Base-by-base conservation (phyloP, 2,797 vertebrate genomes). In the Sylvilagus floridanus region DNA sequence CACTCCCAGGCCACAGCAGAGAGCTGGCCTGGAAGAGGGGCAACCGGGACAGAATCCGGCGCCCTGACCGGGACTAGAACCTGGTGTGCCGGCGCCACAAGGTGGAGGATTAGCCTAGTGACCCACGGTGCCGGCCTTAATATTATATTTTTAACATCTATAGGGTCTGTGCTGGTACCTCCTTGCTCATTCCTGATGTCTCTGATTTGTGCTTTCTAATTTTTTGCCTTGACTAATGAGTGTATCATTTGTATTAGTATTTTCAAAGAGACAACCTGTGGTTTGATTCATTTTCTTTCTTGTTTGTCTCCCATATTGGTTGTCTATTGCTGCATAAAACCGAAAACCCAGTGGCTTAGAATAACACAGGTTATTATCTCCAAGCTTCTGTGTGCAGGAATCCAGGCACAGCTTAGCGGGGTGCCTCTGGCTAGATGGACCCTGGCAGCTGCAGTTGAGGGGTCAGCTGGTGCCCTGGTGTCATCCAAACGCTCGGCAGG, bases 401-500 rank as follows among this genome's bases (percentile, higher is more conserved):
- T 26, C 7, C 12, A 4, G 7, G 30, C 11, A 19, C 12, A 13
- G 47, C 26, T 32, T 13, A 5, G 6, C 6, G 28, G 52, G 19
- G 4, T 1, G 5, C 8, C 14, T 8, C 66, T 35, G 26, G 9
- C 60, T 12, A 26, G 24, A 11, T n/a, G n/a, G 42, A 42, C 21
- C 22, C 24, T 6, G 5, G 4, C 11, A 35, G 65, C 85, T 24
- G 10, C 7, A 1, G n/a, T 62, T 7, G 2, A 11, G 5, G 65
- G 10, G 35, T 13, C 0, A 2, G 9, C 10, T 7, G 68, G 26
- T 2, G 19, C 42, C 5, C 1, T 2, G 14, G 54, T 8, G 1
- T n/a, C 71, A 7, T 30, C 22, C 0, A 32, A 47, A 16, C 21
- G 1, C 50, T 26, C 1, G 5, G 3, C 3, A 0, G 1, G 3